These are phyloP conservation scores for Laticauda colubrina DNA, from an alignment of 2,113 vertebrate genomes.

Conservation along the genomic window DNA sequence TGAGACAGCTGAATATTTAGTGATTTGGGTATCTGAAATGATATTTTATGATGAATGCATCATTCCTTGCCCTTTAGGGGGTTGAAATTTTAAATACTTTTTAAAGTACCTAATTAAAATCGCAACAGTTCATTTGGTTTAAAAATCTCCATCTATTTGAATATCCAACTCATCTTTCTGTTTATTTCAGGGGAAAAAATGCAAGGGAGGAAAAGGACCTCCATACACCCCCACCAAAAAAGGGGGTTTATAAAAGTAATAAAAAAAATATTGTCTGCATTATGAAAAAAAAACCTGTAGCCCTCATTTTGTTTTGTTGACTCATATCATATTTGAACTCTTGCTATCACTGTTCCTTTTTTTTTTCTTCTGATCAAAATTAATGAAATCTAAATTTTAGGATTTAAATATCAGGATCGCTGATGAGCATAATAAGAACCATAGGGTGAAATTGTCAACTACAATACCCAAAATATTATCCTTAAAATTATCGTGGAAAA, in stretches of 20 bases:
- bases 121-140: not conserved
- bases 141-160: not conserved
- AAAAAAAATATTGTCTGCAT: no score
- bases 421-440: no score
- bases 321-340: no score
- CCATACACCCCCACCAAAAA: not conserved
- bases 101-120: not conserved
- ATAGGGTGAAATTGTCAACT: no score
- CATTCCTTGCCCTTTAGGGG: not conserved
- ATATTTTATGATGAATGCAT: not conserved
- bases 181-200: not conserved
- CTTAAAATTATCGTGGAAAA: no score
- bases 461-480: no score
- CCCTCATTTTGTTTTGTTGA: no score
- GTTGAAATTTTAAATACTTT: not conserved
- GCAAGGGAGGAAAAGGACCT: not conserved
- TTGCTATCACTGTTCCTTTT: no score
- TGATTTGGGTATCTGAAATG: not conserved
- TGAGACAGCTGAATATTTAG: not conserved
- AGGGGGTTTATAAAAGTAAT: not conserved
- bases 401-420: no score
- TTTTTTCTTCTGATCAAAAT: no score
- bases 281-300: no score
- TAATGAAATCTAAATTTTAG: no score
- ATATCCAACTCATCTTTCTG: not conserved